Base-by-base conservation (phyloP, 2,888 invertebrate species). In the Slavum lentiscoides region DNA sequence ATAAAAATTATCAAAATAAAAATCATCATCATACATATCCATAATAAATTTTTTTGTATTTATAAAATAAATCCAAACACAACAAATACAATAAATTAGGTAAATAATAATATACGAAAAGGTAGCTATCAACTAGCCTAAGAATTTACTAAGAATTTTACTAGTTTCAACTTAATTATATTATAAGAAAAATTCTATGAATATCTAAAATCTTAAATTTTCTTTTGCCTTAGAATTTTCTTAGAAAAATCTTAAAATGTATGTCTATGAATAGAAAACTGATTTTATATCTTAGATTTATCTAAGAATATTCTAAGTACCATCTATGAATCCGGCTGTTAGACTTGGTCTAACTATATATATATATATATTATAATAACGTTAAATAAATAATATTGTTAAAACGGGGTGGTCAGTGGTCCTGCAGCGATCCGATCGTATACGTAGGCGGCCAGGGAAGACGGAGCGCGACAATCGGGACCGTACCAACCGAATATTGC, bases 1-100 rank as follows among this genome's bases (percentile, higher is more conserved):
- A 61, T 61, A 61, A 23, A 61, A 61, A 61, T 61, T 61, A 61
- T 61, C 61, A 61, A 61, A 61, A 61, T 61, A 61, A 61, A 61
- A 61, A 6, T 62, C 62, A 30, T 30, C 30, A 62, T 62, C 19
- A 19, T 64, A 64, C 64, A 64, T 64, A 64, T 64, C 37, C 39
- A 39, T 64, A n/a, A 19, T 59, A 21, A 17, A 62, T n/a, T 62
- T 6, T 37, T 4, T 62, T 62, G 30, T 61, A 55, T 55, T 55
- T 17, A 23, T 15, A 55, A 55, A 55, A 55, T 4, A 17, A 55
- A 23, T 30, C 13, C 7, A 55, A 17, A 55, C n/a, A n/a, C n/a
- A n/a, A n/a, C n/a, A 62, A 62, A 15, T 62, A 15, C 62, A 23
- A 68, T n/a, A 68, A 43, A 43, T 68, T 53, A 23, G 30, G 30